Evolutionary conservation across 2,888 invertebrate genomes (phyloP), one percentile per base, ranked within the genome.

Genomic region (Beris morrisii): DNA sequence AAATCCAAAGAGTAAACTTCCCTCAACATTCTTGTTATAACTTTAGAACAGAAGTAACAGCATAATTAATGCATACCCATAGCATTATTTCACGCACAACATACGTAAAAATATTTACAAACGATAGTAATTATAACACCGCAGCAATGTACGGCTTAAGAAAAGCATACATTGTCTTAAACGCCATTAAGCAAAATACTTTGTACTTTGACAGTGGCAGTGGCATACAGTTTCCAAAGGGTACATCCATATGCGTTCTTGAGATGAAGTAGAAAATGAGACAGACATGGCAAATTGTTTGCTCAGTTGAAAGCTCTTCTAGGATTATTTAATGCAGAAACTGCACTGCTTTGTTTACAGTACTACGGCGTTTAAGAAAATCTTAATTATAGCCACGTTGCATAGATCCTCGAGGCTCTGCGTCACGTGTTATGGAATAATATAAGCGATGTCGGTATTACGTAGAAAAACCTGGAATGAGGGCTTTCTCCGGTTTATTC

Each of bases 231-330:
- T 11, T 31, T 11, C 32, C 46, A 45, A 57, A 32, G 32, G 54
- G 32, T 54, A 32, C 50, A 31, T 38, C 50, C 61, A 61, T 50
- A 32, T 38, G 50, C 32, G 15, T 48, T 12, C 59, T 11, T 5
- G 50, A 61, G 61, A 61, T 61, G 61, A 38, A 61, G 61, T 61
- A 61, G 50, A 50, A 61, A 61, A 61, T 61, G 52, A 52, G 61
- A 22, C 22, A 61, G 52, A 52, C 61, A 61, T 61, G 50, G 50
- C 52, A 61, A 61, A 61, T 59, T 61, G 61, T 61, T 61, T 61
- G 61, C 52, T 61, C 61, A 50, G 61, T 50, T 61, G 52, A 61
- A 61, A 61, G 52, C 61, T 50, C 43, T 52, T 61, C 59, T 48
- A 52, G 61, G 28, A 61, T 46, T 61, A 61, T 61, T 61, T 22